These are phyloP conservation scores for Marmota monax DNA, from an alignment of 2,113 vertebrate species.

Conservation along the genomic window DNA sequence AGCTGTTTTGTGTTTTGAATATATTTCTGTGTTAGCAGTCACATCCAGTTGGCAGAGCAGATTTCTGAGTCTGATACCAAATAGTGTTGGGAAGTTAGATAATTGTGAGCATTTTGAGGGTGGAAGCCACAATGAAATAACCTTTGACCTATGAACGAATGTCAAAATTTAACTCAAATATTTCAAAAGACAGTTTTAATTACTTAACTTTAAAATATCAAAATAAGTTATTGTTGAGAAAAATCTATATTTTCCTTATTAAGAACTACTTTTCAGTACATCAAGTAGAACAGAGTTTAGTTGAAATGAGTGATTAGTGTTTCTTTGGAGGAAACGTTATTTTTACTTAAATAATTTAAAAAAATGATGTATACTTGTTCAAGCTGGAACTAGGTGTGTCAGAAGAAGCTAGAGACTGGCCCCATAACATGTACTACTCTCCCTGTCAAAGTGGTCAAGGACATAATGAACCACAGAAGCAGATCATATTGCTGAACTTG, in stretches of 20 bases:
- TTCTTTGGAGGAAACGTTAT: not conserved
- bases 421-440: not conserved
- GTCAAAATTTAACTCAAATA: slow-evolving; percentile 1
- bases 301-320: not conserved
- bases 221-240: not conserved
- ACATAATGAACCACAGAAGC: not conserved
- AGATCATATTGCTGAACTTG: not conserved
- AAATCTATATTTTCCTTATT: not conserved
- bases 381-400: not conserved
- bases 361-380: not conserved
- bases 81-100: slow-evolving; percentile 12
- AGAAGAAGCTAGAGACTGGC: not conserved
- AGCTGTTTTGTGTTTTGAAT: slow-evolving; percentile 58
- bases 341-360: not conserved
- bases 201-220: slow-evolving; percentile 15
- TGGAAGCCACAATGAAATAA: not conserved
- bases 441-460: not conserved
- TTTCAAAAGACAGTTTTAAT: slow-evolving; percentile 30
- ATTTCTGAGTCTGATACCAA: not conserved
- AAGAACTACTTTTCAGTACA: not conserved
- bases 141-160: not conserved
- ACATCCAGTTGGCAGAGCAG: not conserved
- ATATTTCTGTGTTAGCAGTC: slow-evolving; percentile 23
- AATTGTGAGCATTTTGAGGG: not conserved
- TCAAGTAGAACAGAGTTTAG: not conserved